Percentiles rank a stretch among this genome's conserved stretches.
phyloP scores from a whole-genome alignment of 2,113 vertebrate species.

The Grallaria varia region DNA sequence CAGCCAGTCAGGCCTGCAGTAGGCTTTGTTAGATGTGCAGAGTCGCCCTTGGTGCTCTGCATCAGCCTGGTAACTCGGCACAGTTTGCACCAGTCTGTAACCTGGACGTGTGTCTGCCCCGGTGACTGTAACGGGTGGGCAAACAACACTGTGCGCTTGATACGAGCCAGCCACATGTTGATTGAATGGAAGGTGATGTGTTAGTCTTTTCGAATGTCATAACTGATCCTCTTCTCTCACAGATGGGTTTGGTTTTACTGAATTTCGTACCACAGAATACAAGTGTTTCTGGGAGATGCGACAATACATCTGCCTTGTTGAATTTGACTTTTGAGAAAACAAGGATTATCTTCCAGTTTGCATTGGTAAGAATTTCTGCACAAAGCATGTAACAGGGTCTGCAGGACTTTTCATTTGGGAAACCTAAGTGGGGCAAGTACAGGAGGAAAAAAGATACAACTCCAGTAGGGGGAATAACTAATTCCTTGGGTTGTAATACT shows the following conservation, averaged over 20 bases:
- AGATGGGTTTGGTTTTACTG: constrained; percentile 72
- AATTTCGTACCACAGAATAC: constrained; percentile 80
- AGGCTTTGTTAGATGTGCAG: not conserved
- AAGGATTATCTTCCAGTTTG: constrained; percentile 72
- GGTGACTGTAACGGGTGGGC: not conserved
- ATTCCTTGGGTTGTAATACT: not conserved
- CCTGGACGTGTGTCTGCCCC: rapidly evolving
- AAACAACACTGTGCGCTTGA: rapidly evolving
- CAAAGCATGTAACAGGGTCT: rapidly evolving
- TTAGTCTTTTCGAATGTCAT: not conserved
- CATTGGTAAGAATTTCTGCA: constrained; percentile 72
- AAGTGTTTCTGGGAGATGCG: constrained; percentile 71
- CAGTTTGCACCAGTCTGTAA: not conserved
- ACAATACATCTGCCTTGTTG: constrained; percentile 61
- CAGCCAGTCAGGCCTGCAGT: not conserved
- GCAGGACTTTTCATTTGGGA: not conserved
- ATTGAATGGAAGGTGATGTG: rapidly evolving
- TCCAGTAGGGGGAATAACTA: not conserved
- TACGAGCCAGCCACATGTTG: rapidly evolving
- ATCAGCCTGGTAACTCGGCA: not conserved
- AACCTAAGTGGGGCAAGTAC: not conserved
- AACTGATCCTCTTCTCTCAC: not conserved
- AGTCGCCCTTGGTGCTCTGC: not conserved
- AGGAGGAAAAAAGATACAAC: not conserved
- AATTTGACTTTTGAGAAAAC: constrained; percentile 57